A percentile compares a stretch with the other conserved stretches of the same genome.
These are phyloP conservation scores for Drosophila nr. medialis DNA, from an alignment of 2,888 invertebrate genomes.

Conservation along the genomic window DNA sequence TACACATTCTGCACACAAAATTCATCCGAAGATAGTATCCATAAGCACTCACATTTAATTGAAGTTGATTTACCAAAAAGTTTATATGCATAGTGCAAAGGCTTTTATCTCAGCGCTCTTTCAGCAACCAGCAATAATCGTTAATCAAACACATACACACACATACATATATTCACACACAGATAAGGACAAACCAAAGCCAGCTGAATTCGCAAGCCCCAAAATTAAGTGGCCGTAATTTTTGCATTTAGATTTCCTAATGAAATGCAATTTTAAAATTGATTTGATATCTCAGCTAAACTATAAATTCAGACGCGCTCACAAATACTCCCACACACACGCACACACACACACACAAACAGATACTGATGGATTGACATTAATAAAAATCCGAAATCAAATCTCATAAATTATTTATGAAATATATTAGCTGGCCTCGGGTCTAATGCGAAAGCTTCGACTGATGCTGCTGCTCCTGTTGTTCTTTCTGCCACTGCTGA, in stretches of 20 bases:
- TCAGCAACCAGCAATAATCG: conserved; percentile 12
- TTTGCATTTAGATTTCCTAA: conserved; percentile 45
- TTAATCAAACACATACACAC: not conserved
- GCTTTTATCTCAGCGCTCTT: conserved; percentile 16
- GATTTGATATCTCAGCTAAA: conserved; percentile 44
- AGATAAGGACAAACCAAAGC: not conserved
- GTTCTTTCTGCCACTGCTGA: not conserved
- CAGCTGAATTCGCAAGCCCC: conserved; percentile 14
- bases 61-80: conserved; percentile 12
- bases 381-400: conserved; percentile 58
- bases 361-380: conserved; percentile 32
- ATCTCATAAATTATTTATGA: conserved; percentile 62
- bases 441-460: conserved; percentile 8
- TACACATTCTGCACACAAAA: not conserved
- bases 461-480: not conserved
- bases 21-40: not conserved
- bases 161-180: not conserved
- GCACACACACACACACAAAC: not conserved
- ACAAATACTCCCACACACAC: not conserved
- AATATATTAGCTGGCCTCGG: conserved; percentile 44
- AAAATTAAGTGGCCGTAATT: conserved; percentile 31
- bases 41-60: conserved; percentile 10
- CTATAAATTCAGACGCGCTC: conserved; percentile 38
- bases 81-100: conserved; percentile 1
- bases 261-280: conserved; percentile 52